Evolutionary conservation across 2,888 invertebrate species (phyloP).

Genomic region (Temnothorax unifasciatus): DNA sequence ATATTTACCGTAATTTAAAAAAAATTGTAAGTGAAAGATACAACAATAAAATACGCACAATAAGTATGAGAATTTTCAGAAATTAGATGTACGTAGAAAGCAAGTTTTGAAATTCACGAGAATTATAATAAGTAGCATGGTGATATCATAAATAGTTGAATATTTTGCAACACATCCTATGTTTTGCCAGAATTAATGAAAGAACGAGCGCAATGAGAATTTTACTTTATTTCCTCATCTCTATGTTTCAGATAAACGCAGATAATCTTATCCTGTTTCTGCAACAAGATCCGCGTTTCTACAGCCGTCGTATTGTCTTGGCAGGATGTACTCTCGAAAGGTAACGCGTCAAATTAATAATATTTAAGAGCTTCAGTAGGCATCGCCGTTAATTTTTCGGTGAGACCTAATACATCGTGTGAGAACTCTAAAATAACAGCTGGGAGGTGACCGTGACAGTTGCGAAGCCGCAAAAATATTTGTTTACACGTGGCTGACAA

Average conservation of each 20-base stretch:
- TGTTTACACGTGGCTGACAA: constrained; percentile 25
- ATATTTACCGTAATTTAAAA: not conserved
- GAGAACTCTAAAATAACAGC: constrained; percentile 10
- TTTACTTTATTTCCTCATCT: constrained; percentile 22
- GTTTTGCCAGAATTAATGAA: constrained; percentile 5
- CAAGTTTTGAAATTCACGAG: not conserved
- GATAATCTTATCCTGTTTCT: constrained; percentile 41
- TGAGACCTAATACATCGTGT: not conserved
- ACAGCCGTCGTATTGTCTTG: constrained; percentile 10
- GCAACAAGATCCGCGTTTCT: constrained; percentile 26
- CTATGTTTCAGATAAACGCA: not conserved
- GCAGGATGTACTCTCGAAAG: constrained; percentile 28
- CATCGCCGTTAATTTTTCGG: constrained; percentile 15
- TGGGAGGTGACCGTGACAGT: constrained; percentile 26
- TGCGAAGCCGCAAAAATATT: constrained; percentile 23
- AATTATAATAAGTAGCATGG: not conserved
- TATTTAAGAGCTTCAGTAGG: constrained; percentile 8
- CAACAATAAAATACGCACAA: not conserved
- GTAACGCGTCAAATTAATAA: constrained; percentile 7
- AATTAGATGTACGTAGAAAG: not conserved
- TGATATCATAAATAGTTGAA: not conserved
- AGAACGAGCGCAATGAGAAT: not conserved
- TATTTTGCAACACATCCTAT: not conserved
- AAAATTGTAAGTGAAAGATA: too few relatives aligned
- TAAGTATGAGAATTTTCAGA: not conserved